Percentiles rank a stretch among this genome's conserved stretches.
Evolutionary conservation across 2,113 vertebrate species (phyloP).

Genomic region (Platycercus adscitus): DNA sequence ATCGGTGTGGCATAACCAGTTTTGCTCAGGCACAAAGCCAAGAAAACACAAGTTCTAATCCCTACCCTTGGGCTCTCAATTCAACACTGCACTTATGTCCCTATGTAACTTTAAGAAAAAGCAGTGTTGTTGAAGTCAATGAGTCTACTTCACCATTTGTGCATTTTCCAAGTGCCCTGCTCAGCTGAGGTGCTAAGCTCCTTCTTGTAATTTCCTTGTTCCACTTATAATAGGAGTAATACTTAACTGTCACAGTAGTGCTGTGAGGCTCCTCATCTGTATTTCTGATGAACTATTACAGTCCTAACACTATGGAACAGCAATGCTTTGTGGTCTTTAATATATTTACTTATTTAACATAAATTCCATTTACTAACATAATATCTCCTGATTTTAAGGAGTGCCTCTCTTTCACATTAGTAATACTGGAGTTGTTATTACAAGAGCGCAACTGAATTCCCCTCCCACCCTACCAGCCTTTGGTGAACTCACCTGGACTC

Average conservation of each 20-base stretch:
- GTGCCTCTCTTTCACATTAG: not conserved
- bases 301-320: not conserved
- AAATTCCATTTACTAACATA: not conserved
- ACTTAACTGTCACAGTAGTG: not conserved
- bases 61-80: conserved; percentile 28
- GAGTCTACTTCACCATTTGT: conserved; percentile 1
- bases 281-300: not conserved
- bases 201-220: not conserved
- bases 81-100: conserved; percentile 20
- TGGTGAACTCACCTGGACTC: not conserved
- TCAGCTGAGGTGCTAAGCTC: not conserved
- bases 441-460: not conserved
- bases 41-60: conserved; percentile 53
- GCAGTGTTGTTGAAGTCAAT: not conserved
- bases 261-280: not conserved
- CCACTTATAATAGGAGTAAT: not conserved
- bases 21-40: conserved; percentile 53
- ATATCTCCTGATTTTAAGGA: not conserved
- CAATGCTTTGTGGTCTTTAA: not conserved
- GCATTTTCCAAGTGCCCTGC: not conserved
- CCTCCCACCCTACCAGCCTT: not conserved
- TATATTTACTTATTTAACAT: not conserved
- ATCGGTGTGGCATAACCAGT: conserved; percentile 59
- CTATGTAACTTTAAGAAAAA: conserved; percentile 19
- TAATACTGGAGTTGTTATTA: not conserved